Percentiles rank a stretch among this genome's conserved stretches.
phyloP scores from a whole-genome alignment of 2,888 invertebrate genomes.

The Itoplectis maculator region DNA sequence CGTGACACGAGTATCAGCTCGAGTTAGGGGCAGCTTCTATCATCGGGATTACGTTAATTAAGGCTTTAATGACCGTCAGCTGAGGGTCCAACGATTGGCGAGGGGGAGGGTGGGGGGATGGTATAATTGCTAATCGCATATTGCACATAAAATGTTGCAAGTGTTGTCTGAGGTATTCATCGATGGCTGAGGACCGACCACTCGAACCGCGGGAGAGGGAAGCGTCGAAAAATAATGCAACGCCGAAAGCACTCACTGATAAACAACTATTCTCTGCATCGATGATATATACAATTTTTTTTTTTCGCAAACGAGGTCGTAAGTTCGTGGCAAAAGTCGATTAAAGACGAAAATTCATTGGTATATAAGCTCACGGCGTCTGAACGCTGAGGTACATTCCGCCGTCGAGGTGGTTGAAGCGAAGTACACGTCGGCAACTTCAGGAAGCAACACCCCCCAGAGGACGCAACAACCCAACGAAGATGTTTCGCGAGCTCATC shows the following conservation, averaged over 20 bases:
- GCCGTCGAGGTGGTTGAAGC: constrained; percentile 65
- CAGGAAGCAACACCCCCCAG: too few relatives aligned
- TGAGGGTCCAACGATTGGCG: not conserved
- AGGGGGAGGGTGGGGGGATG: too few relatives aligned
- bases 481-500: constrained; percentile 76
- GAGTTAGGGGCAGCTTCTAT: not conserved
- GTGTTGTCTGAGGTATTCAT: constrained; percentile 22
- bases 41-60: not conserved
- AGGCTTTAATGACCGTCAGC: not conserved
- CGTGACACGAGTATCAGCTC: not conserved
- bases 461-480: constrained; percentile 20
- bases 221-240: not conserved
- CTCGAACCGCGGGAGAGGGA: too few relatives aligned
- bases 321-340: constrained; percentile 70
- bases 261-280: not conserved
- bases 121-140: constrained; percentile 1
- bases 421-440: not conserved
- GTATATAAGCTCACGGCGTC: constrained; percentile 75
- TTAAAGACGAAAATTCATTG: constrained; percentile 70
- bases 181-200: not conserved
- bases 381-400: constrained; percentile 65
- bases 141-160: not conserved
- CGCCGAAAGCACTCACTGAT: constrained; percentile 23
- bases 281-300: not conserved
- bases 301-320: constrained; percentile 54